Evolutionary conservation across 2,888 invertebrate species (phyloP), one percentile per base, ranked within the genome.

Genomic region (Eledona agricola): DNA sequence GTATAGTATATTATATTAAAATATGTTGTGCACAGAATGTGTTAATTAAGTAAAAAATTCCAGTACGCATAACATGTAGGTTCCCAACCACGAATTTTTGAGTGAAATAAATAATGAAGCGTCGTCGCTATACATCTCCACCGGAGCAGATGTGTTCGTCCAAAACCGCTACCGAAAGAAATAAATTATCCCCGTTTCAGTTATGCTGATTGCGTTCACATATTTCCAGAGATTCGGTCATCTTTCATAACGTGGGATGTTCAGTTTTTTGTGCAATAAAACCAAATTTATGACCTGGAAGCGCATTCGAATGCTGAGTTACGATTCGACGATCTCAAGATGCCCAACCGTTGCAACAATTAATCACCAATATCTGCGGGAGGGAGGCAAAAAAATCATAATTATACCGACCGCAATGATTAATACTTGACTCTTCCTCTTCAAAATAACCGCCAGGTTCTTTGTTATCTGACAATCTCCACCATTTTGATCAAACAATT

Each of bases 331-430:
- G 22, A 13, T 12, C 22, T 10, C 9, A 23, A 37, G 23, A 20
- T 38, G 29, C 16, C 22, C 26, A 25, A 3, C 26, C 16, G 26
- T 26, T 26, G 46, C 25, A 12, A 35, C 37, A 51, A 51, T 51
- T 51, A 51, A 51, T 51, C 51, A 51, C 35, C 7, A 26, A 28
- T 15, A 43, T 28, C 51, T 19, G 51, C 51, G 37, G 34, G 43
- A 11, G 43, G 51, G 35, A 51, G 23, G 29, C 11, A 29, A 51
- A 51, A n/a, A 51, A 43, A 15, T 26, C 40, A 42, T 51, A 51
- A 51, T 51, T 43, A 51, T 10, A 17, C 23, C n/a, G n/a, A n/a
- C n/a, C 32, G 10, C 20, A 43, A 42, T 51, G 51, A 51, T 51
- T 51, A 51, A 51, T 51, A 31, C 37, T 31, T 7, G 25, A 50